Conservation (phyloP, 2,888 invertebrate genomes). For the Diaperis boleti region DNA sequence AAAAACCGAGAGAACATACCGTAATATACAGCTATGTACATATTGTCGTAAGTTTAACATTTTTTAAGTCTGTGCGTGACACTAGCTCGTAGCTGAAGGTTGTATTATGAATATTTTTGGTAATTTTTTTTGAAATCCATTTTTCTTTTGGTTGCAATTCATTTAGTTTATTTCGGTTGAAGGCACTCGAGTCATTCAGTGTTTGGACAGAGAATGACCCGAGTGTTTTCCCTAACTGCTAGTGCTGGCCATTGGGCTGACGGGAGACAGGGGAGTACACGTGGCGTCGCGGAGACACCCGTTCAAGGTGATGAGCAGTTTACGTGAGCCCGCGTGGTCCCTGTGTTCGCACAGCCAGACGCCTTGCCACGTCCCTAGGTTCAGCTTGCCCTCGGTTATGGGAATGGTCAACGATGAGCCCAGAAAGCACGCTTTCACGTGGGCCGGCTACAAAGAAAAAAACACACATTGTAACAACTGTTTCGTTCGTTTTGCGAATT, state of each 20-base stretch:
- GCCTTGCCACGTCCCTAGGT: constrained; percentile 97
- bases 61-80: constrained; percentile 61
- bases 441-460: constrained; percentile 83
- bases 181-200: constrained; percentile 64
- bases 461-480: too few relatives aligned
- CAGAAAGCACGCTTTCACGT: constrained; percentile 96
- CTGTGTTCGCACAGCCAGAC: constrained; percentile 99
- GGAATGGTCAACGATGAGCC: constrained; percentile 96
- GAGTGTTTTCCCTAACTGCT: constrained; percentile 88
- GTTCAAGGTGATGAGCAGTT: constrained; percentile 86
- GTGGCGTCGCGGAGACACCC: constrained; percentile 90
- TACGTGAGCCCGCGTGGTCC: constrained; percentile 94
- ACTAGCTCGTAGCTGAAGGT: constrained; percentile 45
- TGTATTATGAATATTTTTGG: constrained; percentile 32
- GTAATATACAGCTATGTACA: constrained; percentile 65
- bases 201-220: constrained; percentile 67
- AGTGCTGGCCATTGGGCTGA: constrained; percentile 87
- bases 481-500: too few relatives aligned
- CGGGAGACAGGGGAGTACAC: constrained; percentile 88
- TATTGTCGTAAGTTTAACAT: constrained; percentile 65
- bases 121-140: constrained; percentile 17
- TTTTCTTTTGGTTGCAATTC: constrained; percentile 22
- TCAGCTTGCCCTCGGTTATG: constrained; percentile 94
- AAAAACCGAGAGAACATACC: constrained; percentile 46
- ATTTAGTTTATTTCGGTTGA: constrained; percentile 18